A percentile compares a stretch with the other conserved stretches of the same genome.
Conservation (phyloP, 1,140 invertebrate genomes). For the Cherax quadricarinatus region DNA sequence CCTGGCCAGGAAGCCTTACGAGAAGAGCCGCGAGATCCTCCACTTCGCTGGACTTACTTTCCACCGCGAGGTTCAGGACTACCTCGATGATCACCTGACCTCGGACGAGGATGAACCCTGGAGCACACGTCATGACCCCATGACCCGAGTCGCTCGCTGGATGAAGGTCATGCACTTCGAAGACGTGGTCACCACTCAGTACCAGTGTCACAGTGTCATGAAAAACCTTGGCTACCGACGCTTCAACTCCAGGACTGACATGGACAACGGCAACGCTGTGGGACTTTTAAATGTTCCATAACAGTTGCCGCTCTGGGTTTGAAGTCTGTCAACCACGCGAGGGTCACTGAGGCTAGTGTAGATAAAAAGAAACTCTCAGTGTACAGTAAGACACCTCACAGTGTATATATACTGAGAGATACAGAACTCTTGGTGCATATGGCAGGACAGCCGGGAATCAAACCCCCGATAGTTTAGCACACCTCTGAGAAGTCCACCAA, state of each 20-base stretch:
- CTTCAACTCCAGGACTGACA: constrained; percentile 52
- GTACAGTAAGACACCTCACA: too few species aligned
- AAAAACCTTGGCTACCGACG: constrained; percentile 86
- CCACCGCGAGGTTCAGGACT: constrained; percentile 83
- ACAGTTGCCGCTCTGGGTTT: background rate
- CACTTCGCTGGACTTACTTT: constrained; percentile 82
- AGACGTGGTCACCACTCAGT: constrained; percentile 82
- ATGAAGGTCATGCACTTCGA: constrained; percentile 82
- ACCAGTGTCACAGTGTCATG: constrained; percentile 85
- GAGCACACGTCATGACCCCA: constrained; percentile 89
- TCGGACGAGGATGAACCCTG: constrained; percentile 87
- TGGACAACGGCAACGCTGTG: constrained; percentile 63
- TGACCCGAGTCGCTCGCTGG: constrained; percentile 90
- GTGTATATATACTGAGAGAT: too few species aligned
- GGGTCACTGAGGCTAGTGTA: too few species aligned
- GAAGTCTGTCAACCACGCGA: too few species aligned
- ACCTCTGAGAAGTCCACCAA: too few species aligned
- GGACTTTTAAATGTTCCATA: constrained; percentile 63
- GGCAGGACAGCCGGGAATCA: too few species aligned
- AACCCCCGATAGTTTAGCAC: too few species aligned
- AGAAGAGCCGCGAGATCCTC: constrained; percentile 74
- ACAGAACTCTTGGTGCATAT: too few species aligned
- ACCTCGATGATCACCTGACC: constrained; percentile 88
- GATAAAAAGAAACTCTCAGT: too few species aligned
- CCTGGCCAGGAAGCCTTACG: constrained; percentile 73